Evolutionary conservation across 2,888 invertebrate species (phyloP).

Genomic region (Tipula vernalis): DNA sequence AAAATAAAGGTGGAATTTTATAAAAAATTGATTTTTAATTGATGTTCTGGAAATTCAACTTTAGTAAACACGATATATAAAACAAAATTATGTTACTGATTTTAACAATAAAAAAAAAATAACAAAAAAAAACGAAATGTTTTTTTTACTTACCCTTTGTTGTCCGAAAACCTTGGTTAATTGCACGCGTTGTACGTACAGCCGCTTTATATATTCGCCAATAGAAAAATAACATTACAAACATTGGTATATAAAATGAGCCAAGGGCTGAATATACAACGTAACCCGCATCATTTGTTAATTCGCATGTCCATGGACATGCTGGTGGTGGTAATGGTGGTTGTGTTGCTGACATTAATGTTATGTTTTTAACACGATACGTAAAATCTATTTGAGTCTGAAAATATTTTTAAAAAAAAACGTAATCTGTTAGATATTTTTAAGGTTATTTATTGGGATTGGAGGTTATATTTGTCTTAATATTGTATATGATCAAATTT

Average conservation of each 20-base stretch:
- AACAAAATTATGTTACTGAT: not conserved
- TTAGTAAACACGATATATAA: not conserved
- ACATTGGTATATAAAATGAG: constrained; percentile 97
- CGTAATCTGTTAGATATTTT: too few species aligned
- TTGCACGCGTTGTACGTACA: constrained; percentile 80
- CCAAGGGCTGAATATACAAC: constrained; percentile 94
- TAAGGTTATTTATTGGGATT: too few species aligned
- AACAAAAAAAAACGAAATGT: not conserved
- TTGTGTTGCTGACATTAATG: constrained; percentile 15
- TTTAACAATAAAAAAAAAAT: not conserved
- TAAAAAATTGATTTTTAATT: not conserved
- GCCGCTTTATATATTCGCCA: constrained; percentile 94
- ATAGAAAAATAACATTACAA: constrained; percentile 96
- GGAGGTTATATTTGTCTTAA: too few species aligned
- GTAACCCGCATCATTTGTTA: constrained; percentile 89
- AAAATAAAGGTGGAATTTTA: not conserved
- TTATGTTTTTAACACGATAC: constrained; percentile 10
- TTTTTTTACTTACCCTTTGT: constrained; percentile 54
- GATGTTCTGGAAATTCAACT: not conserved
- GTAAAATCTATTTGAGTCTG: constrained; percentile 12
- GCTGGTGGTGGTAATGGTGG: constrained; percentile 38
- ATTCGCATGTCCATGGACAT: constrained; percentile 77
- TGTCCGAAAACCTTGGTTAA: constrained; percentile 81
- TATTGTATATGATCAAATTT: too few species aligned
- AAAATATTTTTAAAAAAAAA: too few species aligned